phyloP scores from a whole-genome alignment of 2,888 invertebrate genomes.

The Sinodicranocentrus sp. region DNA sequence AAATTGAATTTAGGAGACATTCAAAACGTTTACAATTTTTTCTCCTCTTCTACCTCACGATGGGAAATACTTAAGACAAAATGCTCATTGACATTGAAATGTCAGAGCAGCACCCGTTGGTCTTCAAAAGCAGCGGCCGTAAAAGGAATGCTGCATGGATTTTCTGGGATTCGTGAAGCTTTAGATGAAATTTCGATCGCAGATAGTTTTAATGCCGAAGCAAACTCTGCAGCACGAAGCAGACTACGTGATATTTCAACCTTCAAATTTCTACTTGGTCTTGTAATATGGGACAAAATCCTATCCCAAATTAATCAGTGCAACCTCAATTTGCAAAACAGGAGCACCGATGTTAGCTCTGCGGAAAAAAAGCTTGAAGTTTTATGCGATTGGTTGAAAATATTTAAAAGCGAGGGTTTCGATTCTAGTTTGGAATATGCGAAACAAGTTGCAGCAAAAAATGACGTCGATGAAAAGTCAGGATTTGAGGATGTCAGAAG shows the following conservation, averaged over 20 bases:
- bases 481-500: constrained; percentile 22
- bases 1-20: constrained; percentile 44
- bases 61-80: constrained; percentile 26
- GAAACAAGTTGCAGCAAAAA: not conserved
- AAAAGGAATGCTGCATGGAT: not conserved
- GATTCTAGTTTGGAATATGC: not conserved
- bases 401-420: constrained; percentile 9
- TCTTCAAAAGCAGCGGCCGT: constrained; percentile 48
- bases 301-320: constrained; percentile 2
- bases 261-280: constrained; percentile 1
- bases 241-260: not conserved
- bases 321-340: not conserved
- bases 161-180: not conserved
- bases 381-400: not conserved
- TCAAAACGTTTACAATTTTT: constrained; percentile 47
- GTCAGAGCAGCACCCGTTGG: constrained; percentile 45
- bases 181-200: constrained; percentile 6
- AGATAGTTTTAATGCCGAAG: not conserved
- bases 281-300: not conserved
- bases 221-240: not conserved
- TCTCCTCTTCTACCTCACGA: constrained; percentile 12
- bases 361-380: not conserved
- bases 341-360: not conserved
- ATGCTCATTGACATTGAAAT: constrained; percentile 8
- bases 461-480: not conserved